Base-by-base conservation (phyloP, 2,888 invertebrate genomes). In the Diarsia mendica region DNA sequence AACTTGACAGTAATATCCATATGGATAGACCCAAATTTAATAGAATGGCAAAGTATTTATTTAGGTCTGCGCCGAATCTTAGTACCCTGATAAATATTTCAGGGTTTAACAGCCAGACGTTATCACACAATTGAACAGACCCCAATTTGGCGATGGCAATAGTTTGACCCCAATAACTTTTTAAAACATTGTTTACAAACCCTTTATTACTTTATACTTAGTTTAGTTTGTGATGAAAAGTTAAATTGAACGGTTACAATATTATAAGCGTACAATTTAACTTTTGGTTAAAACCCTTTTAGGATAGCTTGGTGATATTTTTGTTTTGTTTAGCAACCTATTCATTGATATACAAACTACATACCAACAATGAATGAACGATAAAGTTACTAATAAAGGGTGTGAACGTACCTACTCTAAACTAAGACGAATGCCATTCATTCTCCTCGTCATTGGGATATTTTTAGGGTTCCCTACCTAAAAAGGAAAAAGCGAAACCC, bases 91-190 rank as follows among this genome's bases (percentile, higher is more conserved):
- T n/a, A 46, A n/a, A 33, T 44, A 61, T 55, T 18, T 23, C 44
- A 51, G 13, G 10, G 28, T 0, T 75, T 48, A 18, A 3, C 20
- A 70, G 9, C 18, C 6, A 20, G 39, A 49, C 20, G 33, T 33
- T 77, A 67, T 68, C 68, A 61, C 18, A 77, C 67, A 78, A 67
- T 61, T 39, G 67, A 60, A 51, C 33, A 51, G 9, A 60, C 49
- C 13, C 44, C 3, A 58, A 67, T 76, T 76, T 33, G 6, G 11
- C 4, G 1, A 44, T 5, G n/a, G 18, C 28, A 77, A 58, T n/a
- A 44, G 1, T 33, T 67, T 51, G 58, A 75, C 49, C 67, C 33
- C n/a, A 3, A 63, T n/a, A 28, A 13, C 49, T 1, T 49, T 20
- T 4, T 58, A 18, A 28, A n/a, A 74, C 13, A 51, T 55, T 58